Evolutionary conservation across 2,797 vertebrate genomes (phyloP).

Genomic region (Lepus oiostolus): DNA sequence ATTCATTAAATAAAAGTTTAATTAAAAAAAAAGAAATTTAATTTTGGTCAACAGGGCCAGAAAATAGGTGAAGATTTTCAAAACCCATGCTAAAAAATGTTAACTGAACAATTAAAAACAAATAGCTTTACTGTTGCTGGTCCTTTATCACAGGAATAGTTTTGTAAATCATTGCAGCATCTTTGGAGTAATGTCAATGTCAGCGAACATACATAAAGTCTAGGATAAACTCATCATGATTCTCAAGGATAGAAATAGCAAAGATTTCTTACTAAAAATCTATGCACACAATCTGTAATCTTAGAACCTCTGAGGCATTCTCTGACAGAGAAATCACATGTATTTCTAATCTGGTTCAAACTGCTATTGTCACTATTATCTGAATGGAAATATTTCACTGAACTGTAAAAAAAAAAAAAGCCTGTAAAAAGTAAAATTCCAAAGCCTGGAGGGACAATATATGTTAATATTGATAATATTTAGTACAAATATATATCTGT

Average conservation of each 20-base stretch:
- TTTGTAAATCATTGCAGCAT: background rate
- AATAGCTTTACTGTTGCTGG: background rate
- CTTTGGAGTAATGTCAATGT: background rate
- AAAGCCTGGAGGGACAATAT: background rate
- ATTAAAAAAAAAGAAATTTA: background rate
- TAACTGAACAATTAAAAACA: constrained; percentile 10
- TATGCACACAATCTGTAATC: background rate
- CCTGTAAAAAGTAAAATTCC: background rate
- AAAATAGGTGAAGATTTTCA: constrained; percentile 9
- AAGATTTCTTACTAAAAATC: constrained; percentile 51
- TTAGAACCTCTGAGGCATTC: background rate
- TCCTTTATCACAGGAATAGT: background rate
- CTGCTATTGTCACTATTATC: background rate
- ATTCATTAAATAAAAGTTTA: too few relatives aligned
- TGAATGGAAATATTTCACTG: constrained; percentile 43
- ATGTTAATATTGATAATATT: background rate
- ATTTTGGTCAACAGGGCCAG: background rate
- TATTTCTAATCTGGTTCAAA: constrained; percentile 8
- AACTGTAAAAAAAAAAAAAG: background rate
- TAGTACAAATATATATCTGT: background rate
- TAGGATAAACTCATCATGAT: background rate
- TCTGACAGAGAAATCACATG: background rate
- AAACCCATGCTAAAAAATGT: background rate
- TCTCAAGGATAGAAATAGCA: constrained; percentile 20
- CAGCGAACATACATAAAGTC: background rate